Evolutionary conservation across 1,140 invertebrate genomes (phyloP).

Genomic region (Bombus waltoni): DNA sequence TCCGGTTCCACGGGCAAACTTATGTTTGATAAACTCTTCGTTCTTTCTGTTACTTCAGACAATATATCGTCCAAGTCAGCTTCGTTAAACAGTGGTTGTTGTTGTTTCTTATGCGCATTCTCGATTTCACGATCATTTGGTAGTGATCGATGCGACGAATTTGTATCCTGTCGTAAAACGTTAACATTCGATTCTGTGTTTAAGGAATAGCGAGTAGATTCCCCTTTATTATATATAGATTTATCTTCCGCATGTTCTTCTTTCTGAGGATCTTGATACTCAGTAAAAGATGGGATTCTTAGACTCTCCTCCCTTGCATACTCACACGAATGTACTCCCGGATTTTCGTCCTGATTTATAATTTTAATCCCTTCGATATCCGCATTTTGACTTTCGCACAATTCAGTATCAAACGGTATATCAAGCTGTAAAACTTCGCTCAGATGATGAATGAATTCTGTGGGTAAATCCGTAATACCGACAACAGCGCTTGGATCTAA

Average conservation of each 20-base stretch:
- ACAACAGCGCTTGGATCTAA: conserved; percentile 77
- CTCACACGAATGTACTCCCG: background rate
- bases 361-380: background rate
- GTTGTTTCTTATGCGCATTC: conserved; percentile 3
- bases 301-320: background rate
- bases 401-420: conserved; percentile 50
- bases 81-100: conserved; percentile 41
- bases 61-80: conserved; percentile 71
- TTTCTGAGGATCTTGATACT: background rate
- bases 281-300: background rate
- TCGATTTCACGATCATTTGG: background rate
- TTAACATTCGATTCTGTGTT: background rate
- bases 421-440: conserved; percentile 80
- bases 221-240: background rate
- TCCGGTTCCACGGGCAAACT: background rate
- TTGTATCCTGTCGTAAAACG: background rate
- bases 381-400: background rate
- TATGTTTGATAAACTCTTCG: background rate
- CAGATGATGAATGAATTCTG: conserved; percentile 80
- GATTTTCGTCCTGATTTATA: background rate
- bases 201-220: background rate
- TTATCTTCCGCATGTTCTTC: background rate
- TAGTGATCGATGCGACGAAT: background rate
- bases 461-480: conserved; percentile 77
- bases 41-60: conserved; percentile 57